Evolutionary conservation across 2,888 invertebrate species (phyloP).

Genomic region (Conops quadrifasciatus): DNA sequence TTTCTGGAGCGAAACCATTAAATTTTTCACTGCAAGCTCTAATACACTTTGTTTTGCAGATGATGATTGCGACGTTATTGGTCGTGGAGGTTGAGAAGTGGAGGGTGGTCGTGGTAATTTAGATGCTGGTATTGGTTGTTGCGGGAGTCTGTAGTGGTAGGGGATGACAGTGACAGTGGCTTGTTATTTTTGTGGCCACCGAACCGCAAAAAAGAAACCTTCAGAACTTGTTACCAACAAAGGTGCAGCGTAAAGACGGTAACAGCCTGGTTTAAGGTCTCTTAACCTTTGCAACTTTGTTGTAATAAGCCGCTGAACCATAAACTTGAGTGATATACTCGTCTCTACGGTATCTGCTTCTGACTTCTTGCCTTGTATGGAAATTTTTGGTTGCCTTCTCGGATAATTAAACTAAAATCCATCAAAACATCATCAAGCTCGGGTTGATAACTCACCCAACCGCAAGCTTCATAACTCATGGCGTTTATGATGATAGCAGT

Average conservation of each 20-base stretch:
- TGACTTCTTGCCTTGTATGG: neutral
- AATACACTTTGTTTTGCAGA: conserved; percentile 34
- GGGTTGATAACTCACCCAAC: conserved; percentile 37
- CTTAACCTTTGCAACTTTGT: conserved; percentile 21
- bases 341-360: neutral
- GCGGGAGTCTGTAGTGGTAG: neutral
- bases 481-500: conserved; percentile 43
- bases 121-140: neutral
- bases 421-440: conserved; percentile 37
- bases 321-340: conserved; percentile 40
- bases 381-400: neutral
- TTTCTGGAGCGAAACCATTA: conserved; percentile 48
- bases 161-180: neutral
- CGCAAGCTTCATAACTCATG: conserved; percentile 42
- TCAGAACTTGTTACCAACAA: conserved; percentile 21
- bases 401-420: conserved; percentile 28
- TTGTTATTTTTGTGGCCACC: conserved; percentile 26
- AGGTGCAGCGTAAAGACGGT: conserved; percentile 13
- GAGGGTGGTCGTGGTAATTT: neutral
- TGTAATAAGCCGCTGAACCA: conserved; percentile 36
- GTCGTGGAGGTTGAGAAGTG: neutral
- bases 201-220: conserved; percentile 23
- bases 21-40: conserved; percentile 34
- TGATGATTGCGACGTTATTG: no score
- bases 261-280: neutral